A percentile compares a stretch with the other conserved stretches of the same genome.
These are phyloP conservation scores for Zosterops hypoxanthus DNA, from an alignment of 2,113 vertebrate genomes.

Conservation along the genomic window DNA sequence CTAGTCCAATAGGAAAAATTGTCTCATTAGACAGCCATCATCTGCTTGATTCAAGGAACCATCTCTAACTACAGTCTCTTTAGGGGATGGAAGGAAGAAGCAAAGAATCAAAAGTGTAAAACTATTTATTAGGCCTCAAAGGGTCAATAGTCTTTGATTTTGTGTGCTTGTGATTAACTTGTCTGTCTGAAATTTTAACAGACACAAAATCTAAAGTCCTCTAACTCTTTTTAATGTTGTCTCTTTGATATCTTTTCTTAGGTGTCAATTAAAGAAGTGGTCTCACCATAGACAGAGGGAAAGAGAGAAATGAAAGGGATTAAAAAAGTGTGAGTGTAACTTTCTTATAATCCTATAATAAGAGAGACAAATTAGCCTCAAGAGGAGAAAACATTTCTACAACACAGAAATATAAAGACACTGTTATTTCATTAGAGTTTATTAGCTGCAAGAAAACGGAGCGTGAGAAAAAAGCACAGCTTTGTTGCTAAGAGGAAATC, in stretches of 20 bases:
- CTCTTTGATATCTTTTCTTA: background rate
- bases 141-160: background rate
- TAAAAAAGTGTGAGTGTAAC: background rate
- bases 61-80: background rate
- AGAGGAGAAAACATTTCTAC: constrained; percentile 29
- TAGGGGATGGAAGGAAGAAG: background rate
- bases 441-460: constrained; percentile 50
- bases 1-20: background rate
- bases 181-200: constrained; percentile 12
- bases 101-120: background rate
- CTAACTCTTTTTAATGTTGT: background rate
- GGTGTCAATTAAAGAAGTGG: background rate
- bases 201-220: background rate
- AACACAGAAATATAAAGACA: background rate
- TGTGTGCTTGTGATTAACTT: background rate
- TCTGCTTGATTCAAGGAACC: background rate
- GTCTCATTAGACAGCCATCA: background rate
- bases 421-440: constrained; percentile 39
- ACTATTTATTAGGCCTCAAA: background rate
- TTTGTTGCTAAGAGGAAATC: constrained; percentile 45
- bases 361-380: constrained; percentile 22
- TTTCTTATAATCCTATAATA: background rate
- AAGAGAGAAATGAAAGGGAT: background rate
- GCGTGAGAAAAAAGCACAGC: constrained; percentile 15
- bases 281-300: background rate